phyloP scores from a whole-genome alignment of 2,888 invertebrate species.

The Tenthredo notha region DNA sequence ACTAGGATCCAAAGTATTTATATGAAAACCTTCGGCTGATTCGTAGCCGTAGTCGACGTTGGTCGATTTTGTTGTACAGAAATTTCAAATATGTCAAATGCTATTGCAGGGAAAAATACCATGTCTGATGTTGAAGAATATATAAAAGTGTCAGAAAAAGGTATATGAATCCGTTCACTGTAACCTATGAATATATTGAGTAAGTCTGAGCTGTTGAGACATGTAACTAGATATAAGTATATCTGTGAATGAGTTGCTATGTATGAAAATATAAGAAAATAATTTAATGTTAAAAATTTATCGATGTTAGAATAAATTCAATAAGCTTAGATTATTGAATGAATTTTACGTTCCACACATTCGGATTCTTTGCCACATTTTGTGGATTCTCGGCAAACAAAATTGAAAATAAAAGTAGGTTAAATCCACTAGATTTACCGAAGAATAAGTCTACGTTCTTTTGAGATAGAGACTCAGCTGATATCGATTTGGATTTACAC shows the following conservation, averaged over 20 bases:
- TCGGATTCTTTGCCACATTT: neutral
- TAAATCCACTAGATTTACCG: slow-evolving; percentile 19
- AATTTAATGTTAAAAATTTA: neutral
- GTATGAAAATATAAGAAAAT: neutral
- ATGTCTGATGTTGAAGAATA: slow-evolving; percentile 12
- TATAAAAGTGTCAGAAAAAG: slow-evolving; percentile 17
- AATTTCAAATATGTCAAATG: slow-evolving; percentile 32
- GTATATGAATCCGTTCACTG: neutral
- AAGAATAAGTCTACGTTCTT: neutral
- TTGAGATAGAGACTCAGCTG: neutral
- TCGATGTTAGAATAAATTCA: neutral
- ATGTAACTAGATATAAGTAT: neutral
- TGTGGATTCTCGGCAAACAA: neutral
- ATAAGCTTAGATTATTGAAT: neutral
- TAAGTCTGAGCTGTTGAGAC: neutral
- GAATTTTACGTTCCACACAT: neutral
- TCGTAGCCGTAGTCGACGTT: neutral
- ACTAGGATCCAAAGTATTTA: slow-evolving; percentile 15
- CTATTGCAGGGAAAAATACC: neutral
- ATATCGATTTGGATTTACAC: slow-evolving; percentile 29
- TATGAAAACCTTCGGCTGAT: slow-evolving; percentile 16
- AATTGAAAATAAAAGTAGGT: slow-evolving; percentile 5
- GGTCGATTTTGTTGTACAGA: neutral
- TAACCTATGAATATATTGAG: neutral
- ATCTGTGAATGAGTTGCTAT: neutral